Conservation (phyloP, 2,797 vertebrate species). For the Alcedo quadribrachys region DNA sequence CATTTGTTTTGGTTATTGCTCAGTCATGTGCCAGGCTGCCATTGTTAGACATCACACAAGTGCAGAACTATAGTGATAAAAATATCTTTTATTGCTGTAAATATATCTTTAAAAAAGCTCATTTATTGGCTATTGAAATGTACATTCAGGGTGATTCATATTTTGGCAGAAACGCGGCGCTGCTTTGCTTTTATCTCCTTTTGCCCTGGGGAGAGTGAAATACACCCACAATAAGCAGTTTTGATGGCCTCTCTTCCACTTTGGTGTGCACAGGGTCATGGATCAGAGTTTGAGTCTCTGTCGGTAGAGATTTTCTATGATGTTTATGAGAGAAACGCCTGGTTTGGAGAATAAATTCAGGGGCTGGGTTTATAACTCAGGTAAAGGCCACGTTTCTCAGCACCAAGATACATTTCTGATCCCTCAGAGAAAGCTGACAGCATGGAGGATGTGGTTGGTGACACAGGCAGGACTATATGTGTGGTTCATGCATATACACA, state of each 20-base stretch:
- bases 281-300: not conserved
- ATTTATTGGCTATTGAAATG: not conserved
- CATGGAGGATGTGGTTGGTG: not conserved
- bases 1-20: not conserved
- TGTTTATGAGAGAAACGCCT: not conserved
- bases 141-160: not conserved
- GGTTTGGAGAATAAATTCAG: not conserved
- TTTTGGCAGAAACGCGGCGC: not conserved
- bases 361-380: not conserved
- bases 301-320: not conserved
- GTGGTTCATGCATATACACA: not conserved
- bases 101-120: not conserved
- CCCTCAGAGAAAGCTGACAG: not conserved
- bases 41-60: not conserved
- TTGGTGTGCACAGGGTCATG: not conserved
- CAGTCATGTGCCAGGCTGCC: not conserved
- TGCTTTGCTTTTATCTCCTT: not conserved
- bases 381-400: not conserved
- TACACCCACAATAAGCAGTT: not conserved
- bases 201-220: not conserved
- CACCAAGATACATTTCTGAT: not conserved
- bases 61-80: not conserved
- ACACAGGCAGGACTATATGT: not conserved
- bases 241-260: not conserved
- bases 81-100: not conserved